A percentile compares a stretch with the other conserved stretches of the same genome.
Evolutionary conservation across 2,113 vertebrate species (phyloP).

Genomic region (Cariama cristata): DNA sequence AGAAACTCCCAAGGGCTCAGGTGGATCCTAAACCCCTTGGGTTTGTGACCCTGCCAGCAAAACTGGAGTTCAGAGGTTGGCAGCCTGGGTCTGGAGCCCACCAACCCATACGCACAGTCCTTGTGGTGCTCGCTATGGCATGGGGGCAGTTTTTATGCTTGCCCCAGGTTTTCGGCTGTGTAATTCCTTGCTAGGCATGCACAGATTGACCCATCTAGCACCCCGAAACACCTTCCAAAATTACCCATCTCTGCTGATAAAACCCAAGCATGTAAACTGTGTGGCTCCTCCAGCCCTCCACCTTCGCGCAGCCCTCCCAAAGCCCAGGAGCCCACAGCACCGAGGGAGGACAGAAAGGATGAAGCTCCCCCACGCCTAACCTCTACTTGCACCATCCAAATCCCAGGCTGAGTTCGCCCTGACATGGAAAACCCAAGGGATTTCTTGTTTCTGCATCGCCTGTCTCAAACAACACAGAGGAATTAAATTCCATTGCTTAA

Average conservation of each 20-base stretch:
- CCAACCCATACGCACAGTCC: not conserved
- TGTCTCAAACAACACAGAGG: not conserved
- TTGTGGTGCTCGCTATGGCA: fast-evolving
- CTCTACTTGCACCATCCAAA: not conserved
- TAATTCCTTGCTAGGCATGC: not conserved
- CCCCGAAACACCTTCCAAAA: not conserved
- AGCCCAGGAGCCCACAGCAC: not conserved
- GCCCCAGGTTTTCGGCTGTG: not conserved
- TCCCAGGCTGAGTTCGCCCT: not conserved
- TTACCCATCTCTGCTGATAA: not conserved
- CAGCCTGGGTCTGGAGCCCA: not conserved
- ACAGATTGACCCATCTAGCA: not conserved
- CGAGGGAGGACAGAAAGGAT: fast-evolving
- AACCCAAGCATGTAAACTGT: not conserved
- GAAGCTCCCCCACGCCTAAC: not conserved
- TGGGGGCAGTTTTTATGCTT: not conserved
- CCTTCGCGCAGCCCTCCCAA: not conserved
- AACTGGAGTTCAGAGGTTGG: not conserved
- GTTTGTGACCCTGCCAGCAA: not conserved
- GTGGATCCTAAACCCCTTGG: not conserved
- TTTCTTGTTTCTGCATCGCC: not conserved
- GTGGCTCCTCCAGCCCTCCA: not conserved
- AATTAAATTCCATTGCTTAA: not conserved
- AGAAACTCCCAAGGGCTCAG: not conserved
- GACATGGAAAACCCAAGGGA: not conserved